A percentile compares a stretch with the other conserved stretches of the same genome.
phyloP scores from a whole-genome alignment of 2,888 invertebrate species.

The Eupithecia subumbrata region DNA sequence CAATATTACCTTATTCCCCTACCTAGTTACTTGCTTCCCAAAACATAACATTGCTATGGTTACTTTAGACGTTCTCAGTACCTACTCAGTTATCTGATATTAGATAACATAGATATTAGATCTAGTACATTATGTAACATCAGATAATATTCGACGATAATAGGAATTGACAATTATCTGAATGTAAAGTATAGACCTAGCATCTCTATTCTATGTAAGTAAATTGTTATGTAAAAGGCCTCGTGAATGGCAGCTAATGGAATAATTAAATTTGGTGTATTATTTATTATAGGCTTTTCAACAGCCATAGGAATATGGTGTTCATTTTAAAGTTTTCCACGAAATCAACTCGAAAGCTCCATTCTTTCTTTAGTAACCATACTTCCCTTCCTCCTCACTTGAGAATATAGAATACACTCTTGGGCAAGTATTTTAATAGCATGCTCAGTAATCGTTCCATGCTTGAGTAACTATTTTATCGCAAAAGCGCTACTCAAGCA shows the following conservation, averaged over 20 bases:
- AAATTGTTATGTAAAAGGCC: conserved; percentile 10
- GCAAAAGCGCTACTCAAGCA: too few species aligned
- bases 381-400: not conserved
- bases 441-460: too few species aligned
- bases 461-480: too few species aligned
- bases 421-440: too few species aligned
- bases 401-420: not conserved
- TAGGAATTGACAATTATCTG: not conserved
- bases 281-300: not conserved
- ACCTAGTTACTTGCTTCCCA: not conserved
- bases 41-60: not conserved
- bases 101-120: not conserved
- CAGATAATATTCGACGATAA: not conserved
- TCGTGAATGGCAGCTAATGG: conserved; percentile 33
- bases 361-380: not conserved
- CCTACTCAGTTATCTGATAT: not conserved
- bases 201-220: not conserved
- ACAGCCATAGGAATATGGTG: not conserved
- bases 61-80: not conserved
- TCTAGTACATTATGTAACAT: not conserved
- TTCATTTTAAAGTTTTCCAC: not conserved
- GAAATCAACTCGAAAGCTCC: not conserved
- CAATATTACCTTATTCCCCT: too few species aligned
- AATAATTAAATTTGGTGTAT: not conserved
- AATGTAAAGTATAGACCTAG: conserved; percentile 2